Evolutionary conservation across 2,797 vertebrate species (phyloP), one percentile per base, ranked within the genome.

Genomic region (Pipistrellus pygmaeus): DNA sequence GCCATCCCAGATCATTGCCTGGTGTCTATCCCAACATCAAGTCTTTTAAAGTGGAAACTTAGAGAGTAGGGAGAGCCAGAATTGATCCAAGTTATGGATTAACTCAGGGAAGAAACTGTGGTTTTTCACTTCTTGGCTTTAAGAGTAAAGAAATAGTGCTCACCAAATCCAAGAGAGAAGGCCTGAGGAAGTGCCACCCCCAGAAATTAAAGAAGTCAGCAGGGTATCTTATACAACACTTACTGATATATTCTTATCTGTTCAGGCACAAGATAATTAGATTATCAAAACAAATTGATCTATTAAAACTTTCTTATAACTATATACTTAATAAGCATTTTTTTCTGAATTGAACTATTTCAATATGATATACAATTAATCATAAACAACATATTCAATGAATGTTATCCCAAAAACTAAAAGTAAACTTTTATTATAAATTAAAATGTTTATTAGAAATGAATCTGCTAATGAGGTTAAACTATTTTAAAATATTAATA

Each of bases 381-480:
- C 48, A 87, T 72, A 82, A 85, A 66, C 1, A 53, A 84, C 21
- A 15, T 51, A n/a, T 69, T 73, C 32, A 62, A 14, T 32, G 75
- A 73, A 46, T 38, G 9, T 88, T 57, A 72, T 76, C 30, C 13
- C 11, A 32, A 71, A 71, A 85, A 68, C 25, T 55, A 44, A 85
- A 57, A 64, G 68, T 71, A 72, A 88, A 76, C 62, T 91, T 87
- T 73, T 84, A 71, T 88, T 88, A 48, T 1, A 81, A 84, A 38
- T 62, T 46, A 41, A 44, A 69, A 53, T 62, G 51, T 71, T 64
- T 86, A 46, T 88, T 78, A 84, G 15, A 87, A 71, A 64, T 38
- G 27, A 71, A 44, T 93, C 30, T 48, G 5, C 20, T 51, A 57
- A 30, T 75, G n/a, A 57, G 2, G 64, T 44, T n/a, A 57, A 68